Evolutionary conservation across 1,140 invertebrate genomes (phyloP).

Genomic region (Coelopa frigida): DNA sequence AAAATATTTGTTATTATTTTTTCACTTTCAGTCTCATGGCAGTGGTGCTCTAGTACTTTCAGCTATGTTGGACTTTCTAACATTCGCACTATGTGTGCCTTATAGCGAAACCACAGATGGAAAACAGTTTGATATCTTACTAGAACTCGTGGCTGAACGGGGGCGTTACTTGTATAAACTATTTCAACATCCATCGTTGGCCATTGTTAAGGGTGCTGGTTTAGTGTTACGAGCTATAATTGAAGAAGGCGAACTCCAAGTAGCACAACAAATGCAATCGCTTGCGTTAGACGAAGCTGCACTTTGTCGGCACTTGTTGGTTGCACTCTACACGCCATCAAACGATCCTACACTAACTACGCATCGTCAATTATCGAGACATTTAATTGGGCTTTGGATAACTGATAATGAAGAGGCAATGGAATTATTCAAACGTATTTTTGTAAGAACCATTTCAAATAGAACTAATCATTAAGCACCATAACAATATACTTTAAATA

Average conservation of each 20-base stretch:
- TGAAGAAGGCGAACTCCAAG: slow-evolving; percentile 87
- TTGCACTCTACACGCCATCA: slow-evolving; percentile 82
- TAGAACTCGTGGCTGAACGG: slow-evolving; percentile 88
- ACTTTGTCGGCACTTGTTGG: slow-evolving; percentile 83
- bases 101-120: slow-evolving; percentile 99
- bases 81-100: slow-evolving; percentile 96
- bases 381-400: slow-evolving; percentile 96
- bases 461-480: not conserved
- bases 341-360: slow-evolving; percentile 68
- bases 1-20: not conserved
- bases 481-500: slow-evolving; percentile 13
- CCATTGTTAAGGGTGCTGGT: slow-evolving; percentile 96
- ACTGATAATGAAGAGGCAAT: slow-evolving; percentile 89
- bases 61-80: slow-evolving; percentile 97
- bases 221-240: slow-evolving; percentile 95
- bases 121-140: slow-evolving; percentile 89
- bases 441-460: slow-evolving; percentile 55
- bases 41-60: slow-evolving; percentile 77
- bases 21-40: slow-evolving; percentile 58
- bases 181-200: slow-evolving; percentile 95
- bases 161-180: slow-evolving; percentile 88
- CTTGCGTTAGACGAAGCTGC: slow-evolving; percentile 96
- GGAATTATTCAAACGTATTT: slow-evolving; percentile 77
- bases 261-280: slow-evolving; percentile 91
- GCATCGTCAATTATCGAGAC: slow-evolving; percentile 86